A percentile compares a stretch with the other conserved stretches of the same genome.
Conservation (phyloP, 2,888 invertebrate genomes). For the Oligia latruncula region DNA sequence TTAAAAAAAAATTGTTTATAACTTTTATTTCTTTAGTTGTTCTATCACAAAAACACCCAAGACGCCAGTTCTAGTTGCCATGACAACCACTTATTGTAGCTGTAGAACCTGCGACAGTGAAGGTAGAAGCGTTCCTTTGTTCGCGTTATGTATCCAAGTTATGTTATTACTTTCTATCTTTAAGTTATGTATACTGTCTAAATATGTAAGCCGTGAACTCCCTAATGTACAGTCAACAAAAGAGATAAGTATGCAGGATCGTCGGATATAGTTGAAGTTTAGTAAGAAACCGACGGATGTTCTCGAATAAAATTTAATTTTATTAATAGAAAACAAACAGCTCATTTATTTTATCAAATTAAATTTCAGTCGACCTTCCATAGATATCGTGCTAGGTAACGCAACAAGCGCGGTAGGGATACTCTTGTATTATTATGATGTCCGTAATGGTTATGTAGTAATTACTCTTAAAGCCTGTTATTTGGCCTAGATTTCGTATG, state of each 20-base stretch:
- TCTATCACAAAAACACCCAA: neutral
- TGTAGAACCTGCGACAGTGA: conserved; percentile 12
- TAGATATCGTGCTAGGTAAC: conserved; percentile 19
- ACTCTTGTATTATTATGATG: conserved; percentile 10
- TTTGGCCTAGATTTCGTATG: neutral
- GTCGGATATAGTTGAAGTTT: too few relatives aligned
- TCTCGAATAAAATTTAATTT: too few relatives aligned
- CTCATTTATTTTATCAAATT: too few relatives aligned
- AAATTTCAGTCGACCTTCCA: conserved; percentile 8
- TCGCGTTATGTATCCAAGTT: conserved; percentile 33
- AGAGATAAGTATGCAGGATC: too few relatives aligned
- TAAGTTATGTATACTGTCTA: conserved; percentile 35
- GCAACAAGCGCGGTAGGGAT: neutral
- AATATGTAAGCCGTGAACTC: conserved; percentile 43
- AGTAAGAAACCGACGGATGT: too few relatives aligned
- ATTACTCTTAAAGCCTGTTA: conserved; percentile 2
- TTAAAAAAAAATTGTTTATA: too few relatives aligned
- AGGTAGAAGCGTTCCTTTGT: conserved; percentile 45
- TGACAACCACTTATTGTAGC: conserved; percentile 16
- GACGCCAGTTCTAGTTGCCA: conserved; percentile 9
- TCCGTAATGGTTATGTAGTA: neutral
- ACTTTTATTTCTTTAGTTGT: neutral
- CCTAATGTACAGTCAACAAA: conserved; percentile 13
- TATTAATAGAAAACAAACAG: too few relatives aligned
- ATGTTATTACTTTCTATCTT: conserved; percentile 57